These are phyloP conservation scores for Zosterops pallidus DNA, from an alignment of 2,113 vertebrate species.

Conservation along the genomic window DNA sequence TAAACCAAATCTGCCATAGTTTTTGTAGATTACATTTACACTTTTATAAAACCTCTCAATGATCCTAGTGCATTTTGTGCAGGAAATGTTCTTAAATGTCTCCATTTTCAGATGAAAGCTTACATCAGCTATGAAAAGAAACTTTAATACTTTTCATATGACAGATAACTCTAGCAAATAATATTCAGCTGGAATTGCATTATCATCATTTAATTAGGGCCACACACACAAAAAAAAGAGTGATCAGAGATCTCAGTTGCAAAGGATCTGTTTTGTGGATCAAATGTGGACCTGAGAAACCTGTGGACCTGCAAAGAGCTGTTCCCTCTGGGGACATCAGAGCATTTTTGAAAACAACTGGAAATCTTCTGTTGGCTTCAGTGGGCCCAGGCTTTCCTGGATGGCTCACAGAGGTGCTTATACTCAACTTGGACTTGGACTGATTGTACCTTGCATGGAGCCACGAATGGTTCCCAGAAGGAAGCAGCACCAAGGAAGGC, in stretches of 20 bases:
- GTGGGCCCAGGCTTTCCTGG: neutral
- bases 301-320: neutral
- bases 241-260: neutral
- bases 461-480: rapidly evolving
- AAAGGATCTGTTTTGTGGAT: neutral
- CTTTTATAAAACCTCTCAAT: neutral
- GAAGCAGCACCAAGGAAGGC: neutral
- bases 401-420: neutral
- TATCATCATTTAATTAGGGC: neutral
- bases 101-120: neutral
- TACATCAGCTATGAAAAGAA: neutral
- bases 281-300: neutral
- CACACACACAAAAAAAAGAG: neutral
- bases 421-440: rapidly evolving
- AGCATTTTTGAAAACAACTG: neutral
- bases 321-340: neutral
- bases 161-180: neutral
- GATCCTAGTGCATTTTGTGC: neutral
- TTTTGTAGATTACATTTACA: neutral
- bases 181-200: neutral
- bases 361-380: neutral
- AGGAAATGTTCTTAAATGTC: neutral
- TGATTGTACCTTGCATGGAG: rapidly evolving
- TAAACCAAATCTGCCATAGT: neutral
- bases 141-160: neutral